phyloP scores from a whole-genome alignment of 2,888 invertebrate genomes.

The Catocala nupta region DNA sequence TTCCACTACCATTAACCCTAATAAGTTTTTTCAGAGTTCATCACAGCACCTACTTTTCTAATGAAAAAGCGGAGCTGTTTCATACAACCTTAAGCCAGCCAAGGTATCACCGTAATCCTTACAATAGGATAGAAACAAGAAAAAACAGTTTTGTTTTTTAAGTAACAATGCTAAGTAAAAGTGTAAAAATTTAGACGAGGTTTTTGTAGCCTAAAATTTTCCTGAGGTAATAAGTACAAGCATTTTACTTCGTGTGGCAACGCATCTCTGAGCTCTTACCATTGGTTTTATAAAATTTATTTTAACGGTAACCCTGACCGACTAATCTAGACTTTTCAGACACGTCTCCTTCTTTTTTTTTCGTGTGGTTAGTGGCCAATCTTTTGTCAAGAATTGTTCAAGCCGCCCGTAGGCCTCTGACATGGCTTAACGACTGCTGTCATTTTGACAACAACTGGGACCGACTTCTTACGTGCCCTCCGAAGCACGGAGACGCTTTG shows the following conservation, averaged over 20 bases:
- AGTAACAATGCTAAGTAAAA: slow-evolving; percentile 59
- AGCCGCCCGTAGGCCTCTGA: too few species aligned
- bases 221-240: slow-evolving; percentile 63
- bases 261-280: slow-evolving; percentile 51
- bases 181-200: slow-evolving; percentile 60
- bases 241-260: slow-evolving; percentile 56
- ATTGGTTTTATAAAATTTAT: slow-evolving; percentile 7
- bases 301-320: too few species aligned
- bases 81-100: slow-evolving; percentile 21
- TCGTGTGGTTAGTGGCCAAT: too few species aligned
- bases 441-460: too few species aligned
- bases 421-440: too few species aligned
- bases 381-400: too few species aligned
- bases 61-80: slow-evolving; percentile 11
- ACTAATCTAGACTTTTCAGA: too few species aligned
- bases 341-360: too few species aligned
- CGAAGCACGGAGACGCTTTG: too few species aligned
- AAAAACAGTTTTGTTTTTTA: slow-evolving; percentile 56
- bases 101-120: slow-evolving; percentile 37
- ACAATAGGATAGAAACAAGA: slow-evolving; percentile 39
- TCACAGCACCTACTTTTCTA: slow-evolving; percentile 11
- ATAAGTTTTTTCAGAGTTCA: slow-evolving; percentile 5
- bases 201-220: slow-evolving; percentile 58
- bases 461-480: too few species aligned
- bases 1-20: slow-evolving; percentile 7